Base-by-base conservation (phyloP, 2,888 invertebrate genomes). In the Strigamia transsilvanica region DNA sequence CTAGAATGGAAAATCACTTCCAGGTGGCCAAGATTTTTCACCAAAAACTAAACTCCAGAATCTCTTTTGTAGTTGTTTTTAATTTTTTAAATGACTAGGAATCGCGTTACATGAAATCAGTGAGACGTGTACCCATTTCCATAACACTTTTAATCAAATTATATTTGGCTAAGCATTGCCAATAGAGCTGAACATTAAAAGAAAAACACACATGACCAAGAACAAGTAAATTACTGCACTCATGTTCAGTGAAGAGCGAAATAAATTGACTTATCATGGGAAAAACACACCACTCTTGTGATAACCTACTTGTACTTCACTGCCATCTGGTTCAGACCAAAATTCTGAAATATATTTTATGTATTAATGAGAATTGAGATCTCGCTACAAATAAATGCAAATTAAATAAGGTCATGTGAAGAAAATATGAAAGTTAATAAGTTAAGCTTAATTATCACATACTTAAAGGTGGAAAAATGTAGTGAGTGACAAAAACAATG, bases 231-330 rank as follows among this genome's bases (percentile, higher is more conserved):
- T 56, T 56, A 56, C 18, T 18, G 56, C 18, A 18, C 46, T 46
- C 56, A 56, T 56, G 56, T 56, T 56, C n/a, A 56, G n/a, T 56
- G 21, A 56, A 56, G 56, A 18, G n/a, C 18, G 18, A 56, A 56
- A 18, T 56, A 56, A 56, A 56, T 56, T 56, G 56, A 56, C 56
- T 56, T 56, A 56, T 56, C 56, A 56, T 18, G 56, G n/a, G 6
- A 18, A 18, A 56, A 56, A 56, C 18, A 56, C 21, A 56, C 56
- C 56, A 9, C 21, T 56, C 6, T 0, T 1, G 15, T 46, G 5
- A 12, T 56, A 56, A 18, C 56, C 56, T 56, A 56, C 6, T 18
- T 38, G n/a, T 56, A 56, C 56, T 56, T 56, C 18, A 56, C 46
- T 46, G 46, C 46, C 12, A 13, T 46, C 12, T 38, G 27, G 27